phyloP scores from a whole-genome alignment of 2,113 vertebrate genomes.

The Triplophysa tibetana region DNA sequence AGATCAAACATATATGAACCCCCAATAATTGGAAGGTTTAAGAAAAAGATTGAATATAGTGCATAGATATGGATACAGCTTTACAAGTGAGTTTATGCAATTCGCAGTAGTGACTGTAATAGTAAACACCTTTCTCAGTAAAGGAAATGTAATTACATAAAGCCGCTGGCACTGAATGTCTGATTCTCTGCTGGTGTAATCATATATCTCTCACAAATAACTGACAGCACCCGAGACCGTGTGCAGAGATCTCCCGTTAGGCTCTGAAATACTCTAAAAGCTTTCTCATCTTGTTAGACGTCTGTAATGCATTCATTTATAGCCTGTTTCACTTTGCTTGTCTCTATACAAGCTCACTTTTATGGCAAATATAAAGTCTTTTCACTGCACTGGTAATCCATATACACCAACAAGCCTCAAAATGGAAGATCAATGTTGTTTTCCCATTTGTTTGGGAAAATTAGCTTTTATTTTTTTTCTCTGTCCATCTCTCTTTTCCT shows the following conservation, averaged over 20 bases:
- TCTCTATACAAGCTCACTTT: slow-evolving; percentile 7
- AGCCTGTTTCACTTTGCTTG: slow-evolving; percentile 23
- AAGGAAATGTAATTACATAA: slow-evolving; percentile 56
- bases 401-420: slow-evolving; percentile 43
- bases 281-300: slow-evolving; percentile 53
- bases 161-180: slow-evolving; percentile 36
- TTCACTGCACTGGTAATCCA: slow-evolving; percentile 42
- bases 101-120: slow-evolving; percentile 46
- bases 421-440: slow-evolving; percentile 49
- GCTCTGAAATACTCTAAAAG: slow-evolving; percentile 50
- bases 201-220: slow-evolving; percentile 46
- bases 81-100: slow-evolving; percentile 25
- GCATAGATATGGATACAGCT: slow-evolving; percentile 25
- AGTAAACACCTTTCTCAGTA: slow-evolving; percentile 39
- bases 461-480: slow-evolving; percentile 8
- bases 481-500: slow-evolving; percentile 5
- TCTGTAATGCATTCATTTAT: slow-evolving; percentile 51
- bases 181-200: slow-evolving; percentile 47
- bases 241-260: slow-evolving; percentile 30
- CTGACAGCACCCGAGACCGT: slow-evolving; percentile 37
- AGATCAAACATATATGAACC: neutral
- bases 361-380: slow-evolving; percentile 36
- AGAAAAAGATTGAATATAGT: neutral
- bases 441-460: slow-evolving; percentile 45
- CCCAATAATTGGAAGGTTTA: neutral